Evolutionary conservation across 2,888 invertebrate species (phyloP).

Genomic region (Conus canariensis): DNA sequence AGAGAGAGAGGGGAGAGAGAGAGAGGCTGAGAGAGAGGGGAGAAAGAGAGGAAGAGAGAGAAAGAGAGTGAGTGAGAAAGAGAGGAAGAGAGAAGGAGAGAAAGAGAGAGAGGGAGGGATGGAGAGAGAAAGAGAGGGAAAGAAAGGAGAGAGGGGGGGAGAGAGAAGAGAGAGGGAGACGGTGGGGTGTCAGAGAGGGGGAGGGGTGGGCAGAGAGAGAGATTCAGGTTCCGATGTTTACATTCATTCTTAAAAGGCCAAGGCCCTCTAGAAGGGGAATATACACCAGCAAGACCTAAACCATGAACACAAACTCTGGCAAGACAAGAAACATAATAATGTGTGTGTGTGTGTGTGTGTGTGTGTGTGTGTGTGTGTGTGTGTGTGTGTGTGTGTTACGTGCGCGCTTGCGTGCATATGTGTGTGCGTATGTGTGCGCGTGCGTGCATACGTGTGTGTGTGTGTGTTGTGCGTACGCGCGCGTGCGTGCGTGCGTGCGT

Average conservation of each 20-base stretch:
- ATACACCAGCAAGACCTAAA: too few relatives aligned
- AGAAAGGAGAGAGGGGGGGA: too few relatives aligned
- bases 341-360: slow-evolving; percentile 1
- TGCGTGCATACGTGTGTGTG: background rate
- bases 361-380: too few relatives aligned
- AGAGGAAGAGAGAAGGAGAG: background rate
- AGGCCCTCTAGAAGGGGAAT: too few relatives aligned
- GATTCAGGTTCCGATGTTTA: too few relatives aligned
- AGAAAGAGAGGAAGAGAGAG: background rate
- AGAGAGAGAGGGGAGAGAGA: background rate
- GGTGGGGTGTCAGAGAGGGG: too few relatives aligned
- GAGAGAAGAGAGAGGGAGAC: too few relatives aligned
- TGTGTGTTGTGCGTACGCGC: background rate
- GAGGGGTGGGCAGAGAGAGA: too few relatives aligned
- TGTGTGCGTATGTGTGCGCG: background rate
- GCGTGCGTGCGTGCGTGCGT: background rate
- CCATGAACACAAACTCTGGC: too few relatives aligned
- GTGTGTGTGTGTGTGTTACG: slow-evolving; percentile 22
- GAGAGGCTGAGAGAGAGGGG: slow-evolving; percentile 12
- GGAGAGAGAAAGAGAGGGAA: too few relatives aligned
- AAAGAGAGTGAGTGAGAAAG: background rate
- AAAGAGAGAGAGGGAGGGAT: background rate
- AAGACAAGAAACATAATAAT: background rate
- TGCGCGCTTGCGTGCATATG: background rate
- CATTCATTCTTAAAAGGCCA: too few relatives aligned